A percentile compares a stretch with the other conserved stretches of the same genome.
phyloP scores from a whole-genome alignment of 1,140 invertebrate species.

The Bombus affinis region DNA sequence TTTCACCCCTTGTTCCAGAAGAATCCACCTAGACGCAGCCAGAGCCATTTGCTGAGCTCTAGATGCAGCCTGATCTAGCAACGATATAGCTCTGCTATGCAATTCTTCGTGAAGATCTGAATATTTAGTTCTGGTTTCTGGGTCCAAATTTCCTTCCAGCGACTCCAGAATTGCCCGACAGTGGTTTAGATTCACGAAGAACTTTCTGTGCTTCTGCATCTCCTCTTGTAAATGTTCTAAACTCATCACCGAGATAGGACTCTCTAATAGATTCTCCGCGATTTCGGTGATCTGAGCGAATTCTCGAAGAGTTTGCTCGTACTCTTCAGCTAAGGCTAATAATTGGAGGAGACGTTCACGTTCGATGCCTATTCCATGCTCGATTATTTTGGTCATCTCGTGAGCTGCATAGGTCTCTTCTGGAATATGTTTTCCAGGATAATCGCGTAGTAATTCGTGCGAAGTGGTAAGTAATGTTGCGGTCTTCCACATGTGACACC shows the following conservation, averaged over 20 bases:
- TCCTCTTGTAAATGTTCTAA: slow-evolving; percentile 91
- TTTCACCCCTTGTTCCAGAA: slow-evolving; percentile 90
- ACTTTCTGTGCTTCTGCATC: slow-evolving; percentile 93
- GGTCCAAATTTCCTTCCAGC: slow-evolving; percentile 91
- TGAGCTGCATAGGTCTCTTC: slow-evolving; percentile 85
- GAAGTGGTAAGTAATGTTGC: slow-evolving; percentile 83
- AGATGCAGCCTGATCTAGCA: slow-evolving; percentile 90
- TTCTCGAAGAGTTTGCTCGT: slow-evolving; percentile 92
- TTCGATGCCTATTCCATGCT: slow-evolving; percentile 86
- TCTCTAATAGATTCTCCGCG: slow-evolving; percentile 89
- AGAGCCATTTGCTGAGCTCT: slow-evolving; percentile 91
- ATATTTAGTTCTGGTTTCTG: slow-evolving; percentile 88
- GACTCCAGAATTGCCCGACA: slow-evolving; percentile 92
- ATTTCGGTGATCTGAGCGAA: slow-evolving; percentile 92
- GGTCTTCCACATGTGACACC: slow-evolving; percentile 81
- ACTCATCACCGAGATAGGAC: slow-evolving; percentile 88
- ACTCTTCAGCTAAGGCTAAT: slow-evolving; percentile 90
- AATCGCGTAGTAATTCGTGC: slow-evolving; percentile 84
- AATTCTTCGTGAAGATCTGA: slow-evolving; percentile 89
- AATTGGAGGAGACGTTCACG: slow-evolving; percentile 89
- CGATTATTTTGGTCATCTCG: slow-evolving; percentile 87
- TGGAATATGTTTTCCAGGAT: slow-evolving; percentile 86
- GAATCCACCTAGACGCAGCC: slow-evolving; percentile 91
- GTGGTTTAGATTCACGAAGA: slow-evolving; percentile 93
- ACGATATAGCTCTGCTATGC: slow-evolving; percentile 87